Evolutionary conservation across 2,888 invertebrate species (phyloP), one percentile per base, ranked within the genome.

Genomic region (Drosophila pseudotakahashii): DNA sequence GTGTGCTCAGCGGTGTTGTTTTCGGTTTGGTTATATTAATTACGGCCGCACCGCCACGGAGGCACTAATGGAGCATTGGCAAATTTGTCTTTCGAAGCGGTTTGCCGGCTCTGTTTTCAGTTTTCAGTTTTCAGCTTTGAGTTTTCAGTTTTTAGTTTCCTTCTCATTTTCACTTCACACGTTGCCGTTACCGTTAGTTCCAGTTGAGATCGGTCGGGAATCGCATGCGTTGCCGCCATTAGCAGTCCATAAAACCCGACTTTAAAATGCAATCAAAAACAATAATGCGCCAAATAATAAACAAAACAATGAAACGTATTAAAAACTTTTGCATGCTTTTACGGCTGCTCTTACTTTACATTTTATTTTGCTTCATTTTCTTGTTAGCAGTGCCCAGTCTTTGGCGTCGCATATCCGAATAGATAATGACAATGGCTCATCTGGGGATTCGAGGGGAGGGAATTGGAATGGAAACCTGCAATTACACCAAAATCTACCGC

Each of bases 211-310:
- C 50, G 53, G 61, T 11, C 42, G 63, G 41, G 74, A 82, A 79
- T 89, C 76, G 89, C 89, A 89, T 90, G 90, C 85, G 81, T 76
- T 64, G 74, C 77, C 60, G 48, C 88, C 81, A 90, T 89, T 90
- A 90, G 75, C 89, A 89, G 89, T 75, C 78, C 78, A 80, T 89
- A 73, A 82, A 83, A 55, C 63, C 53, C 70, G 67, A 47, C 54
- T 79, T 79, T 70, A 79, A 63, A 79, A 73, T 76, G 67, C 67
- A 62, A 78, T 86, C 59, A 79, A 84, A 84, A 87, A 87, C 73
- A 86, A 84, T 86, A 76, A 75, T 59, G 72, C 73, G 72, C 72
- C 39, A 55, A 72, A 72, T 72, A 72, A 58, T 53, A 64, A 48
- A 64, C 66, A 66, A 66, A 64, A 64, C 66, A 66, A 66, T 67